Evolutionary conservation across 2,888 invertebrate species (phyloP).

Genomic region (Leptopterna dolabrata): DNA sequence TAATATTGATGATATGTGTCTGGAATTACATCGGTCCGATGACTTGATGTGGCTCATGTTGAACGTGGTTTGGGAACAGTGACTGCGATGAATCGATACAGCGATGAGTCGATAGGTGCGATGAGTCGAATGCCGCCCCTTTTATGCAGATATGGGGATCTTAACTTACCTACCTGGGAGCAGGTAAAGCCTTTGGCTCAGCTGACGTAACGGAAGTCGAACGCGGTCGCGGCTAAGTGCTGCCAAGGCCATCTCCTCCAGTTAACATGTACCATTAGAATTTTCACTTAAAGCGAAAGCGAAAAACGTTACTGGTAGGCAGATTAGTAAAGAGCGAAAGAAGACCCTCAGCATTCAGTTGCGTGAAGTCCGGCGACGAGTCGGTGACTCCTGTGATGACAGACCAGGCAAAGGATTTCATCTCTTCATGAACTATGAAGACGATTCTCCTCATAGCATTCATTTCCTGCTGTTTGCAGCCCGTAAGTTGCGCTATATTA

Average conservation of each 20-base stretch:
- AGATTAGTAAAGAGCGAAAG: neutral
- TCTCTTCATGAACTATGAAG: neutral
- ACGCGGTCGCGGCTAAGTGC: neutral
- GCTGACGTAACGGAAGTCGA: neutral
- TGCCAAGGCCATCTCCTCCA: constrained; percentile 9
- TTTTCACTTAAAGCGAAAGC: constrained; percentile 34
- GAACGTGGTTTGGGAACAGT: no score
- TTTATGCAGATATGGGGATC: no score
- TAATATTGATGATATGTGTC: no score
- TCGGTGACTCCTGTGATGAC: neutral
- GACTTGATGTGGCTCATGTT: no score
- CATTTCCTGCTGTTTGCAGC: neutral
- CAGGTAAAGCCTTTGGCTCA: no score
- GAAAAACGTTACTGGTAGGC: neutral
- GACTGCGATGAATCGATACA: no score
- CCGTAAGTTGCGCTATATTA: neutral
- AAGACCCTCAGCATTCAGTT: neutral
- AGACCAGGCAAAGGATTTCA: neutral
- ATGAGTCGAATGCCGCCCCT: no score
- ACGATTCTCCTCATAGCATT: neutral
- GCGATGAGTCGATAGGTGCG: no score
- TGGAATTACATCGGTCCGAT: no score
- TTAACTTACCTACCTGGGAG: no score
- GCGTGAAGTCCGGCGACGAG: neutral
- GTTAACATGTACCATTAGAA: neutral